These are phyloP conservation scores for Hydractinia echinata DNA, from an alignment of 30 jellyfish, hydroid and myxozoan species.

Conservation along the genomic window DNA sequence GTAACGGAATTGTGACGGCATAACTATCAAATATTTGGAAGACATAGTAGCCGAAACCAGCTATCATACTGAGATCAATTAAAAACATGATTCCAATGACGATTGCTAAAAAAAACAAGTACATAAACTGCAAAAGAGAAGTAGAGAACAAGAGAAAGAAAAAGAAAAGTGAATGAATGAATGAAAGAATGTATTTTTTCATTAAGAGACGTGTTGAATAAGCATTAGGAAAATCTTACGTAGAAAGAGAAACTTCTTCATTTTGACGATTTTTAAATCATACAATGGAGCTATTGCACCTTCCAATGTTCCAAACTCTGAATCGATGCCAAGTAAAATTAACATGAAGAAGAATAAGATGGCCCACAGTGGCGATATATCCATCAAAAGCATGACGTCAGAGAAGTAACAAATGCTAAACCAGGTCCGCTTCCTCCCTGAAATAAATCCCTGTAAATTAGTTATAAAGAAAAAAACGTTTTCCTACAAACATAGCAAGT, in stretches of 20 bases:
- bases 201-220: neutral
- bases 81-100: slow-evolving; percentile 64
- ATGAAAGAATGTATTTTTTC: neutral
- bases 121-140: too few relatives aligned
- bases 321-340: slow-evolving; percentile 75
- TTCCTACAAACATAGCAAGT: neutral
- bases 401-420: slow-evolving; percentile 83
- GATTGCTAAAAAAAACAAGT: slow-evolving; percentile 41
- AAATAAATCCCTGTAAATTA: neutral
- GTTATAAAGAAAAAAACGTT: neutral
- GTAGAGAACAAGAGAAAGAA: neutral
- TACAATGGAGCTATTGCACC: slow-evolving; percentile 86
- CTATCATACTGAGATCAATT: slow-evolving; percentile 67
- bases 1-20: slow-evolving; percentile 75
- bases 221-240: slow-evolving; percentile 35
- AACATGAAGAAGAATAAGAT: slow-evolving; percentile 78
- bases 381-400: slow-evolving; percentile 83
- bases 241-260: slow-evolving; percentile 55
- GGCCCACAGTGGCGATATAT: slow-evolving; percentile 94
- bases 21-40: slow-evolving; percentile 79
- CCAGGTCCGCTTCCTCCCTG: slow-evolving; percentile 90
- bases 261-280: slow-evolving; percentile 64
- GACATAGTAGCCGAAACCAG: slow-evolving; percentile 75
- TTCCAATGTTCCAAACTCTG: slow-evolving; percentile 86
- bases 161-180: neutral